Base-by-base conservation (phyloP, 2,888 invertebrate genomes). In the Chesias legatella region DNA sequence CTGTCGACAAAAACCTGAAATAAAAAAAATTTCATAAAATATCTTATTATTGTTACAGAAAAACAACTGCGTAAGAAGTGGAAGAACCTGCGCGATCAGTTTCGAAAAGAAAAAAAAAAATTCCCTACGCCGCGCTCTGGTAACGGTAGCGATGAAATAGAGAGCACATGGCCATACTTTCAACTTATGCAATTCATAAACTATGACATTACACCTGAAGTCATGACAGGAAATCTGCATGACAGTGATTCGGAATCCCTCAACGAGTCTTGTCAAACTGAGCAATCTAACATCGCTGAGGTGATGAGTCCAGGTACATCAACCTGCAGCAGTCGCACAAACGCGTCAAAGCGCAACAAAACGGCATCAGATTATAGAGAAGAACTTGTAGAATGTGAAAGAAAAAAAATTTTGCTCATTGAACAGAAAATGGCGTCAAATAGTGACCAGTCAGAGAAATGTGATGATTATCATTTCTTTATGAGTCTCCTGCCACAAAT, bases 41-140 rank as follows among this genome's bases (percentile, higher is more conserved):
- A 30, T 33, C 6, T 11, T 23, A 2, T 48, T 46, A 35, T 51
- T 53, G 47, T 53, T 50, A 43, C 50, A 52, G 52, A 51, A 41
- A 52, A 55, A 46, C 48, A 51, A 52, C 20, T 51, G 20, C 41
- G 41, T 35, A 56, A 53, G 25, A 56, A 53, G 9, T 53, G 55
- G 51, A 56, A 53, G 35, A 53, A 53, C 36, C 43, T 56, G 35
- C 43, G 48, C n/a, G n/a, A n/a, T n/a, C n/a, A n/a, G n/a, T n/a
- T n/a, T n/a, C n/a, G n/a, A n/a, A n/a, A n/a, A n/a, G n/a, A n/a
- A n/a, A n/a, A n/a, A n/a, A n/a, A n/a, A n/a, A n/a, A n/a, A n/a
- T n/a, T n/a, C n/a, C n/a, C n/a, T n/a, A n/a, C n/a, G n/a, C n/a
- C n/a, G n/a, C n/a, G 47, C 37, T 48, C 50, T 40, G 50, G 42